Evolutionary conservation across 1,140 invertebrate species (phyloP).

Genomic region (Anastrepha obliqua): DNA sequence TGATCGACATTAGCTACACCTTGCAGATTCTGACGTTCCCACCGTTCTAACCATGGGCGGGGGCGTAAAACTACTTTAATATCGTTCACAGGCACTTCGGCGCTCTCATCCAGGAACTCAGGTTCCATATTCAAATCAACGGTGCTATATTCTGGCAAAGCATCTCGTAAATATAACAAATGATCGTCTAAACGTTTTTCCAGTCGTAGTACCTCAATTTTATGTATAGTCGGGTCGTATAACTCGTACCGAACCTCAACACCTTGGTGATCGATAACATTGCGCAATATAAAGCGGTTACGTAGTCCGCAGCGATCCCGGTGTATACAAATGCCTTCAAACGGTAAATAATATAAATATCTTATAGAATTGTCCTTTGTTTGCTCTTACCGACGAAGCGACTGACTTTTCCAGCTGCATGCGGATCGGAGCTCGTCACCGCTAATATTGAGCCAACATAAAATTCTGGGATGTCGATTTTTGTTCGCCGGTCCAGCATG

Average conservation of each 20-base stretch:
- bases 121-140: conserved; percentile 94
- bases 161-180: conserved; percentile 94
- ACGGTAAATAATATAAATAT: conserved; percentile 9
- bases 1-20: conserved; percentile 83
- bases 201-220: conserved; percentile 91
- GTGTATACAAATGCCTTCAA: conserved; percentile 92
- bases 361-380: conserved; percentile 67
- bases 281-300: conserved; percentile 91
- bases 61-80: conserved; percentile 91
- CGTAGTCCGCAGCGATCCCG: conserved; percentile 86
- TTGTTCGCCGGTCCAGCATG: conserved; percentile 86
- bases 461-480: conserved; percentile 96
- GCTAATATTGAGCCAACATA: conserved; percentile 96
- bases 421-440: conserved; percentile 91
- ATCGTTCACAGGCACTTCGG: conserved; percentile 89
- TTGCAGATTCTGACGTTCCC: conserved; percentile 87
- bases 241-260: conserved; percentile 87
- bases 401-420: conserved; percentile 89
- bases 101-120: conserved; percentile 84
- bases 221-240: conserved; percentile 94
- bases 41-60: conserved; percentile 89
- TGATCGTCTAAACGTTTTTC: conserved; percentile 96
- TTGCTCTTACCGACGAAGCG: conserved; percentile 83
- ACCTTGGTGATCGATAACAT: conserved; percentile 93
- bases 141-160: conserved; percentile 93